Conservation (phyloP, 2,113 vertebrate species). For the Psilopogon haemacephalus region DNA sequence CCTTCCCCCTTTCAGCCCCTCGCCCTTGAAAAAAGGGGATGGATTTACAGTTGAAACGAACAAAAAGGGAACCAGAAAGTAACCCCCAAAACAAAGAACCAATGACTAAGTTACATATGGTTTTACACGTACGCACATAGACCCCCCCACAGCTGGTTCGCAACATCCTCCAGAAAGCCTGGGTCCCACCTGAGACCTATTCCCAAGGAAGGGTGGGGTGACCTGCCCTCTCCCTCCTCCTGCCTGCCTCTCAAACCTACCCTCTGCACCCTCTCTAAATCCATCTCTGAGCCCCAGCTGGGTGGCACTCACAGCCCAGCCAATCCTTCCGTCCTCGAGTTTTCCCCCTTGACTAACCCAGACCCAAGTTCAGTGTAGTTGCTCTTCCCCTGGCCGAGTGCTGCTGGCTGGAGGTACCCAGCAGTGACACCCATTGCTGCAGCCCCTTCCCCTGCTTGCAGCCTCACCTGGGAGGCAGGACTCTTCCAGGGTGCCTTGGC, state of each 20-base stretch:
- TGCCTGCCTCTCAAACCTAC: background rate
- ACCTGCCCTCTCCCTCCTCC: background rate
- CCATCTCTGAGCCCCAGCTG: background rate
- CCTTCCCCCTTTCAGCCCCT: background rate
- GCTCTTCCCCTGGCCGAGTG: background rate
- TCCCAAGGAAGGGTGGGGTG: background rate
- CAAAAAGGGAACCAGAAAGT: background rate
- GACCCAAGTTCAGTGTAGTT: background rate
- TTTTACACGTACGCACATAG: constrained; percentile 81
- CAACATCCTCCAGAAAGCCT: background rate
- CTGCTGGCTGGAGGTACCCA: background rate
- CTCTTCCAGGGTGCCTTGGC: rapidly evolving
- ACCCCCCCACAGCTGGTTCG: constrained; percentile 76
- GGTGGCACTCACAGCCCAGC: background rate
- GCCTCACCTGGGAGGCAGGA: background rate
- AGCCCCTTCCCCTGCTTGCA: background rate
- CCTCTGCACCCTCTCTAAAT: background rate
- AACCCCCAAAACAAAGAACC: constrained; percentile 78
- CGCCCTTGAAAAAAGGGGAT: constrained; percentile 9
- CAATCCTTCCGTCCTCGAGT: background rate
- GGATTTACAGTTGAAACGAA: constrained; percentile 63
- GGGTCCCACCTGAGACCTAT: background rate
- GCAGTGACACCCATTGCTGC: background rate
- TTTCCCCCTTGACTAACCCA: background rate
- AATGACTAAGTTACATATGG: constrained; percentile 81